These are phyloP conservation scores for Peromyscus nudipes DNA, from an alignment of 2,797 vertebrate genomes.

Conservation along the genomic window DNA sequence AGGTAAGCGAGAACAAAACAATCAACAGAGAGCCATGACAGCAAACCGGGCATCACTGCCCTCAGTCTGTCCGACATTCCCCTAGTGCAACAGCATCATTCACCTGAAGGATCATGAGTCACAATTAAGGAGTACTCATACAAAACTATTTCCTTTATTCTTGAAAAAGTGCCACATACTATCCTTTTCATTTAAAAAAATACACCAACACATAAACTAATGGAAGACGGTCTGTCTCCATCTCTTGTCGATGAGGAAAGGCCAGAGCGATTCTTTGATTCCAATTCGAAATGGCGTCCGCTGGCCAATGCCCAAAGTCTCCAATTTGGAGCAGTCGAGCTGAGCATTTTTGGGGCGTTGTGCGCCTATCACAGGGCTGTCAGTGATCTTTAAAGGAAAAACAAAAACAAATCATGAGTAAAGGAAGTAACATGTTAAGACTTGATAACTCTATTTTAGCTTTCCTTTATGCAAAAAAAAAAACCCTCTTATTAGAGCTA, in stretches of 20 bases:
- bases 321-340: conserved; percentile 94
- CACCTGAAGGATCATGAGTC: conserved; percentile 87
- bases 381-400: conserved; percentile 91
- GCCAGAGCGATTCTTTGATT: conserved; percentile 96
- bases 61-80: conserved; percentile 81
- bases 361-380: conserved; percentile 92
- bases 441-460: conserved; percentile 23
- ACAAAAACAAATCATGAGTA: neutral
- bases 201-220: conserved; percentile 87
- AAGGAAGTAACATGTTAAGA: neutral
- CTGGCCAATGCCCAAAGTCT: conserved; percentile 94
- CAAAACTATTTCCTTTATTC: conserved; percentile 89
- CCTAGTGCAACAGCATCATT: conserved; percentile 89
- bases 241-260: conserved; percentile 96
- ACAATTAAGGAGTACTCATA: conserved; percentile 89
- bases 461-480: neutral
- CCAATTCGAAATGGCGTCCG: conserved; percentile 92
- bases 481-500: neutral
- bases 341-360: conserved; percentile 94
- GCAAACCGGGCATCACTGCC: conserved; percentile 77
- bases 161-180: conserved; percentile 90
- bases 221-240: conserved; percentile 98
- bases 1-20: conserved; percentile 75
- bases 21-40: conserved; percentile 76
- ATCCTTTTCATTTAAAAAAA: conserved; percentile 85